Evolutionary conservation across 2,888 invertebrate genomes (phyloP).

Genomic region (Drosophila kuntzei): DNA sequence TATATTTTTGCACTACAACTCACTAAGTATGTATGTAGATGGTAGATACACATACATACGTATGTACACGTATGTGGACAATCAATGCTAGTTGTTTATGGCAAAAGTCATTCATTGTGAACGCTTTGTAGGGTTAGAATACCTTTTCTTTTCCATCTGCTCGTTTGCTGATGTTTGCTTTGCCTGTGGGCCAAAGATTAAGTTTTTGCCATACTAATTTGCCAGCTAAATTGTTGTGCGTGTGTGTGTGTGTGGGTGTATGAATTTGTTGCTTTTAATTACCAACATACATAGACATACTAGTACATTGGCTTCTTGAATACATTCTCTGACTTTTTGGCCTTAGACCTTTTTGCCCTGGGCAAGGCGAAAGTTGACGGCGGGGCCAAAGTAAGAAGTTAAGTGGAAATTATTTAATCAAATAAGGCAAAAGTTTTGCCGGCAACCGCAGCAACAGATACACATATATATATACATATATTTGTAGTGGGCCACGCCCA

Average conservation of each 20-base stretch:
- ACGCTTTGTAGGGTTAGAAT: conserved; percentile 41
- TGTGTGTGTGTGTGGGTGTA: conserved; percentile 42
- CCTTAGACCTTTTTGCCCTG: conserved; percentile 20
- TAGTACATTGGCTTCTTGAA: conserved; percentile 14
- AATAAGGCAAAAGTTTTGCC: conserved; percentile 67
- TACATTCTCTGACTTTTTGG: conserved; percentile 36
- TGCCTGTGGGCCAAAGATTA: conserved; percentile 60
- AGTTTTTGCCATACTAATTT: conserved; percentile 78
- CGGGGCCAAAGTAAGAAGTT: conserved; percentile 63
- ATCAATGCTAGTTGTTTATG: conserved; percentile 71
- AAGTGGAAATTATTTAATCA: conserved; percentile 82
- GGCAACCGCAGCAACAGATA: conserved; percentile 54
- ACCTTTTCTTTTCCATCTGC: conserved; percentile 52
- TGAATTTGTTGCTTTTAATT: conserved; percentile 66
- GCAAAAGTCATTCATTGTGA: conserved; percentile 58
- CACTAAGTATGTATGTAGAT: background rate
- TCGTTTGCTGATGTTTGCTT: conserved; percentile 32
- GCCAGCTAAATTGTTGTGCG: conserved; percentile 56
- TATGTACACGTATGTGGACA: conserved; percentile 35
- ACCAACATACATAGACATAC: conserved; percentile 43
- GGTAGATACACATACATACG: background rate
- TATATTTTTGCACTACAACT: conserved; percentile 44
- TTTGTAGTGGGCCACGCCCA: conserved; percentile 21
- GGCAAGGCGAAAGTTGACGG: conserved; percentile 24
- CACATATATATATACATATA: background rate